A percentile compares a stretch with the other conserved stretches of the same genome.
phyloP scores from a whole-genome alignment of 2,888 invertebrate genomes.

The Hypomecis atomaria region DNA sequence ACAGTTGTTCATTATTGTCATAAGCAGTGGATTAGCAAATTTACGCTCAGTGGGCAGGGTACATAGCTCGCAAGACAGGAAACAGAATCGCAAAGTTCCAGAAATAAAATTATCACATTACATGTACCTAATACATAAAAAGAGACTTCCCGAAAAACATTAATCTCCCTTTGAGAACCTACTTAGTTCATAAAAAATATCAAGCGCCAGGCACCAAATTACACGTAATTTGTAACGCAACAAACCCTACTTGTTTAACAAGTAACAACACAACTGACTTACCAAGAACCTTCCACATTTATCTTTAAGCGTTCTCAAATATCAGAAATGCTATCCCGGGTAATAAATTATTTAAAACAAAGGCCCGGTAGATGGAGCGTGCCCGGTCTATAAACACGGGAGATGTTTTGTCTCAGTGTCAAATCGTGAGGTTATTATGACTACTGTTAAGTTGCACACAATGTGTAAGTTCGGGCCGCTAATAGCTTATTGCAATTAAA shows the following conservation, averaged over 20 bases:
- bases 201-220: conserved; percentile 3
- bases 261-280: conserved; percentile 5
- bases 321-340: conserved; percentile 40
- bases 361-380: conserved; percentile 49
- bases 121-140: background rate
- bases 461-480: conserved; percentile 11
- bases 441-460: conserved; percentile 40
- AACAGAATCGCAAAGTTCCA: too few relatives aligned
- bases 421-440: conserved; percentile 53
- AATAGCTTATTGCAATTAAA: background rate
- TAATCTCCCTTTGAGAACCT: background rate
- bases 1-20: too few relatives aligned
- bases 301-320: conserved; percentile 33
- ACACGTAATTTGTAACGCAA: conserved; percentile 4
- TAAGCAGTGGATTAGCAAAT: too few relatives aligned
- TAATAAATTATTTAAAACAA: conserved; percentile 57
- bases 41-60: too few relatives aligned
- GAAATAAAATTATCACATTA: too few relatives aligned
- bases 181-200: background rate
- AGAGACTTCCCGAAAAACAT: background rate
- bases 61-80: too few relatives aligned
- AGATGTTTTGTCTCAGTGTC: conserved; percentile 59
- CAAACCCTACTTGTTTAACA: conserved; percentile 10
- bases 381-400: conserved; percentile 53
- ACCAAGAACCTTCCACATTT: conserved; percentile 21